phyloP scores from a whole-genome alignment of 2,888 invertebrate genomes.

The Xestoiulus laeticollis region DNA sequence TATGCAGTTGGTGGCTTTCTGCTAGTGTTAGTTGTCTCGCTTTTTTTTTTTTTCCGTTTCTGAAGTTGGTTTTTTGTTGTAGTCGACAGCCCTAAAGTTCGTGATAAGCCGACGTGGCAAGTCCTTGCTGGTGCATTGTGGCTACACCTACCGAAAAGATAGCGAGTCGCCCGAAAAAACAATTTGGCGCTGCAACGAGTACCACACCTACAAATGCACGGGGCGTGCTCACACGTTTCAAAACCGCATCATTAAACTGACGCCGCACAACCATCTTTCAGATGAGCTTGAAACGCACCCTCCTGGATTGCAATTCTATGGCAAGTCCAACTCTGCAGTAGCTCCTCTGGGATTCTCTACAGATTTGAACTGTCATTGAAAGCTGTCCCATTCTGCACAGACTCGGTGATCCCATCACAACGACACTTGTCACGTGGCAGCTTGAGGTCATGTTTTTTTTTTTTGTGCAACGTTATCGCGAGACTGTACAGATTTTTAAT shows the following conservation, averaged over 20 bases:
- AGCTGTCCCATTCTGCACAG: too few relatives aligned
- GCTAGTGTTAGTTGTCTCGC: background rate
- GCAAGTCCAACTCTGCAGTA: background rate
- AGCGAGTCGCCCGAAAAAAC: background rate
- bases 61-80: background rate
- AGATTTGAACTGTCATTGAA: background rate
- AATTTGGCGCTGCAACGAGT: background rate
- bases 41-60: too few relatives aligned
- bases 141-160: background rate
- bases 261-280: background rate
- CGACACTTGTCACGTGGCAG: too few relatives aligned
- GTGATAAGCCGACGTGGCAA: background rate
- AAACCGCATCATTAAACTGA: background rate
- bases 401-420: too few relatives aligned
- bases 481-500: too few relatives aligned
- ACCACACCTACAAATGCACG: background rate
- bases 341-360: background rate
- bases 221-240: background rate
- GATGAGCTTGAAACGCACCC: background rate
- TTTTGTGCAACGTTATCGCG: too few relatives aligned
- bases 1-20: background rate
- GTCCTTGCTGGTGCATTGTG: background rate
- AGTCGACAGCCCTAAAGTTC: background rate
- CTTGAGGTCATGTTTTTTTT: too few relatives aligned
- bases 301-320: background rate